A percentile compares a stretch with the other conserved stretches of the same genome.
Conservation (phyloP, 1,140 invertebrate species). For the Papilio dardanus region DNA sequence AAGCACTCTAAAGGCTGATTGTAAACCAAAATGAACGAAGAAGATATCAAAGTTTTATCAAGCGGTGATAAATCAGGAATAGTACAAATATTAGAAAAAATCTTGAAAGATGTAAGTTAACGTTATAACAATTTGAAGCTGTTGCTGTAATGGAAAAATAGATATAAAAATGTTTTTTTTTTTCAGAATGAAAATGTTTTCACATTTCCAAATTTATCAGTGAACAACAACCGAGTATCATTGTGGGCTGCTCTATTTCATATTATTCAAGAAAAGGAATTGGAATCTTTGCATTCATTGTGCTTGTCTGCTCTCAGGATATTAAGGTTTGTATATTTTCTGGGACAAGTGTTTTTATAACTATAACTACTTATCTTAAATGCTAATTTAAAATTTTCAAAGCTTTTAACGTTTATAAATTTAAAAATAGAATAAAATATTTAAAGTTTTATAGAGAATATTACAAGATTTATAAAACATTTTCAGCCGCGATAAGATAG, state of each 20-base stretch:
- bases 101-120: slow-evolving; percentile 62
- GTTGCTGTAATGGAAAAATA: background rate
- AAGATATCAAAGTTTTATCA: slow-evolving; percentile 60
- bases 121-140: background rate
- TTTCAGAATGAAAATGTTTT: slow-evolving; percentile 77
- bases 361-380: too few relatives aligned
- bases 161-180: slow-evolving; percentile 31
- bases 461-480: background rate
- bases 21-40: slow-evolving; percentile 60
- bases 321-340: too few relatives aligned
- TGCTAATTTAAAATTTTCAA: too few relatives aligned
- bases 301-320: slow-evolving; percentile 72
- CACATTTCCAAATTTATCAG: slow-evolving; percentile 66
- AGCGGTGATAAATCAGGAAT: slow-evolving; percentile 55
- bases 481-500: slow-evolving; percentile 89
- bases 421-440: too few relatives aligned
- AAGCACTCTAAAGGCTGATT: background rate
- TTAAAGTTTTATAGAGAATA: too few relatives aligned
- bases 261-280: slow-evolving; percentile 64
- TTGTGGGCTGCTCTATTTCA: slow-evolving; percentile 77
- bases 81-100: slow-evolving; percentile 52
- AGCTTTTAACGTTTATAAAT: too few relatives aligned
- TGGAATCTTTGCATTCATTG: slow-evolving; percentile 60
- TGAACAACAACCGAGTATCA: slow-evolving; percentile 63
- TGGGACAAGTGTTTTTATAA: too few relatives aligned